phyloP scores from a whole-genome alignment of 2,888 invertebrate species.

The Hipparchia sbordonii region DNA sequence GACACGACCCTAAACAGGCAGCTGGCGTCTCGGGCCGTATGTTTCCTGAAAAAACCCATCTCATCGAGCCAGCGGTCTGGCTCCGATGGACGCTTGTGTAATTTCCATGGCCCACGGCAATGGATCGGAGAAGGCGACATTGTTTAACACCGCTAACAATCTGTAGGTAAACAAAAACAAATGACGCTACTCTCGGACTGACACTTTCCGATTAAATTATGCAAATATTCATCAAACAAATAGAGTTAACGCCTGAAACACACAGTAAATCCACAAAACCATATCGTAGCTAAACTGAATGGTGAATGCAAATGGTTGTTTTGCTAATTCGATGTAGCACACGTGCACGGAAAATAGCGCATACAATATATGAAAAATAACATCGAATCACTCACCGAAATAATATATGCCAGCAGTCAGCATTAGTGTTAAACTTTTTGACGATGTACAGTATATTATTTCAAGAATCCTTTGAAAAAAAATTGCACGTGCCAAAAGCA shows the following conservation, averaged over 20 bases:
- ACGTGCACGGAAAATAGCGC: slow-evolving; percentile 69
- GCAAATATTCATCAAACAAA: slow-evolving; percentile 13
- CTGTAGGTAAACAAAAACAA: slow-evolving; percentile 81
- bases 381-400: slow-evolving; percentile 67
- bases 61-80: slow-evolving; percentile 90
- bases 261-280: slow-evolving; percentile 50
- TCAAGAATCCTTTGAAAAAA: slow-evolving; percentile 54
- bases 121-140: slow-evolving; percentile 77
- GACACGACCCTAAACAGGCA: slow-evolving; percentile 94
- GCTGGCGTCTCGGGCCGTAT: slow-evolving; percentile 93
- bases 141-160: slow-evolving; percentile 64
- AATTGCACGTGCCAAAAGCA: slow-evolving; percentile 80
- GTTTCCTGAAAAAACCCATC: slow-evolving; percentile 92
- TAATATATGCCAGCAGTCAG: slow-evolving; percentile 67
- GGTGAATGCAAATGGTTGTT: slow-evolving; percentile 78
- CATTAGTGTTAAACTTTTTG: slow-evolving; percentile 66
- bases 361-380: slow-evolving; percentile 49
- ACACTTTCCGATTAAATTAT: slow-evolving; percentile 20
- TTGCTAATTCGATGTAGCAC: slow-evolving; percentile 73
- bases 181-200: slow-evolving; percentile 58
- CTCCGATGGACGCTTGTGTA: slow-evolving; percentile 76
- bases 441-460: slow-evolving; percentile 25
- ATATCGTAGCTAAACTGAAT: slow-evolving; percentile 76
- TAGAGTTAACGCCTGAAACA: slow-evolving; percentile 12
- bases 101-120: slow-evolving; percentile 77